Conservation (phyloP, 2,113 vertebrate species). For the Catharus fuscescens region DNA sequence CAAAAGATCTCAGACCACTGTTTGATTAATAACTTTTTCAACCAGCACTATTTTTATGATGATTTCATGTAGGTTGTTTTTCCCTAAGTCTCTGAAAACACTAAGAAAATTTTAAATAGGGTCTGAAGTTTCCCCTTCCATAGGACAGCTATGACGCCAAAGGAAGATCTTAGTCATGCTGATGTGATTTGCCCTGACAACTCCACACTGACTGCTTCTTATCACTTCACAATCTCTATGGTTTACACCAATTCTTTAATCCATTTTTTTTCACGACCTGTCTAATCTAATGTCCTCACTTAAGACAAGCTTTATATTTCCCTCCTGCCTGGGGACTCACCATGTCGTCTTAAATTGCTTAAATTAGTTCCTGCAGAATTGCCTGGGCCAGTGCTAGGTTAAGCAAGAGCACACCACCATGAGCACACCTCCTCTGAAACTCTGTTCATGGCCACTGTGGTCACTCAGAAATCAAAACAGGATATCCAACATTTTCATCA, state of each 20-base stretch:
- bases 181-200: neutral
- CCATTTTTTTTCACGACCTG: neutral
- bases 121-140: neutral
- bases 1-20: neutral
- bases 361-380: neutral
- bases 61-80: neutral
- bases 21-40: neutral
- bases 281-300: neutral
- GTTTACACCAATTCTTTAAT: neutral
- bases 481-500: neutral
- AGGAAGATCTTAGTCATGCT: neutral
- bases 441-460: fast-evolving
- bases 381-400: neutral
- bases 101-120: neutral
- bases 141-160: neutral
- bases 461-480: neutral
- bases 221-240: neutral
- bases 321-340: neutral
- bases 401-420: neutral
- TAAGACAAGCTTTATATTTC: neutral
- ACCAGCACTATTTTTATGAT: neutral
- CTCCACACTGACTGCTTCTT: neutral
- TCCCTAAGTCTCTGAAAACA: neutral
- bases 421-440: neutral
- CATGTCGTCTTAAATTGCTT: neutral